Percentiles rank a stretch among this genome's conserved stretches.
These are phyloP conservation scores for Daktulosphaira vitifoliae DNA, from an alignment of 1,140 invertebrate species.

Conservation along the genomic window DNA sequence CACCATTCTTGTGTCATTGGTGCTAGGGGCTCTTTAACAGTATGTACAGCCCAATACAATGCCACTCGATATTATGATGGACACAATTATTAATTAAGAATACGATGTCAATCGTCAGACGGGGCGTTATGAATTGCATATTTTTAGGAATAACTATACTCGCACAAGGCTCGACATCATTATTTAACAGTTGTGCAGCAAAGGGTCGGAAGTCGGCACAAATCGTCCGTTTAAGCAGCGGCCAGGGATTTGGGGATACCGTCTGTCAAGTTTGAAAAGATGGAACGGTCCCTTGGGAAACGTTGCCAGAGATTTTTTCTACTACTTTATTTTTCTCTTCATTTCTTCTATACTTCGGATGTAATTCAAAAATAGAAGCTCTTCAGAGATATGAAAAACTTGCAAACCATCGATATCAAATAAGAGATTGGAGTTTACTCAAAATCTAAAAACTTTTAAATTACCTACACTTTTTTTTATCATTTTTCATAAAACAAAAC, in stretches of 20 bases:
- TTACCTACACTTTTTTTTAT: no score
- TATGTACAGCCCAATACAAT: no score
- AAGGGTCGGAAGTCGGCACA: constrained; percentile 33
- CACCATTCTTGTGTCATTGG: no score
- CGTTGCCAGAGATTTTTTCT: constrained; percentile 24
- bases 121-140: no score
- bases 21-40: no score
- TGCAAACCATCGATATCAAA: not conserved
- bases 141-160: no score
- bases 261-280: constrained; percentile 30
- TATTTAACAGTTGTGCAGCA: constrained; percentile 28
- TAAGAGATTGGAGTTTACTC: no score
- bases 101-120: no score
- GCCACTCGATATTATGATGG: no score
- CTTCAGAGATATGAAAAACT: not conserved
- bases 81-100: no score
- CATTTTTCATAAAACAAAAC: no score
- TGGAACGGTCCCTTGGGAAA: constrained; percentile 28
- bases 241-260: constrained; percentile 33
- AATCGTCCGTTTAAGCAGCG: constrained; percentile 33
- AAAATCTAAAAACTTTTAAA: no score
- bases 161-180: constrained; percentile 10
- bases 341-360: not conserved
- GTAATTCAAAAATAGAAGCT: constrained; percentile 13
- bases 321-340: not conserved